Conservation (phyloP, 2,797 vertebrate genomes). For the Poliocrania exsul region DNA sequence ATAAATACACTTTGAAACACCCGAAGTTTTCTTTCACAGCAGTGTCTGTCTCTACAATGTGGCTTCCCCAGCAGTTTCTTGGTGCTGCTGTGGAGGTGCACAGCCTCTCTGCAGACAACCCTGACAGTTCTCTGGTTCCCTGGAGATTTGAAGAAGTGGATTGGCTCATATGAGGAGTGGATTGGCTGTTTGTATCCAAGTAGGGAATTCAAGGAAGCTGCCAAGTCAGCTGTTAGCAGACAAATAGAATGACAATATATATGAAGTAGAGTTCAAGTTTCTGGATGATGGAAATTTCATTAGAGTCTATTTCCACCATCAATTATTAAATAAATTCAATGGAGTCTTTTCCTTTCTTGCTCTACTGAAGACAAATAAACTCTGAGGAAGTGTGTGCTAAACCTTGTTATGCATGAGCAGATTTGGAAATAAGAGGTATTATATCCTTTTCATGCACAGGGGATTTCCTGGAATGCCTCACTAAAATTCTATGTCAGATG, state of each 20-base stretch:
- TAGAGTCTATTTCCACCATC: slow-evolving; percentile 90
- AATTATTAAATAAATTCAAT: slow-evolving; percentile 90
- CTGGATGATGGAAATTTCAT: slow-evolving; percentile 93
- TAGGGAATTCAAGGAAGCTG: slow-evolving; percentile 48
- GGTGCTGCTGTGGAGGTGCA: neutral
- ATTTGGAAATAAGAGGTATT: slow-evolving; percentile 59
- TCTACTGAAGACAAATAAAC: slow-evolving; percentile 49
- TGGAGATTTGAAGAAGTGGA: neutral
- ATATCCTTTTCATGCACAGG: neutral
- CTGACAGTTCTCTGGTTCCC: neutral
- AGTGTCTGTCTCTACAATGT: neutral
- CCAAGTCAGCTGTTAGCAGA: slow-evolving; percentile 44
- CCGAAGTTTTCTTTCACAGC: neutral
- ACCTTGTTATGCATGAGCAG: slow-evolving; percentile 58
- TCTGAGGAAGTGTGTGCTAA: slow-evolving; percentile 36
- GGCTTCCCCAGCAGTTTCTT: neutral
- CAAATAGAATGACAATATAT: slow-evolving; percentile 59
- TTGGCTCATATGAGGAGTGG: neutral
- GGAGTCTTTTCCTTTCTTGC: slow-evolving; percentile 67
- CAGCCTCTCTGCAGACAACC: neutral
- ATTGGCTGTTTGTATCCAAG: neutral
- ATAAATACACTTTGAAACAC: neutral
- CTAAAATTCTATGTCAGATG: slow-evolving; percentile 37
- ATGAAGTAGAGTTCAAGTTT: slow-evolving; percentile 81
- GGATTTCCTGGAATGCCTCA: slow-evolving; percentile 51